A percentile compares a stretch with the other conserved stretches of the same genome.
Conservation (phyloP, 2,113 vertebrate species). For the Pitta sordida region DNA sequence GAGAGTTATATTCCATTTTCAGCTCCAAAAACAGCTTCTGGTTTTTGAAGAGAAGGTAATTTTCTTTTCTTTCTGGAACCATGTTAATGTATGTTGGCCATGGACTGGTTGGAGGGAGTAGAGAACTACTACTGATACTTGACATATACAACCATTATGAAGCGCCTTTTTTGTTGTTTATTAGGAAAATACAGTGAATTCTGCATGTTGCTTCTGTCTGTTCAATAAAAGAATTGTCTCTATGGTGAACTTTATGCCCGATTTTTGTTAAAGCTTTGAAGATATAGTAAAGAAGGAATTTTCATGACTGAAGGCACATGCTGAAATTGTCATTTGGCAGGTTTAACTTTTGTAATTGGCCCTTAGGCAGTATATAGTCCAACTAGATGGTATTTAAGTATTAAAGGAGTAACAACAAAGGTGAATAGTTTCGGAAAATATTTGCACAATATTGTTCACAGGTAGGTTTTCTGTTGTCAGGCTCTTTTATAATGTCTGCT, state of each 20-base stretch:
- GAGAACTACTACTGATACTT: not conserved
- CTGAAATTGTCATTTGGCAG: not conserved
- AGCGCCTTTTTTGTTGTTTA: not conserved
- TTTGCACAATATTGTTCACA: not conserved
- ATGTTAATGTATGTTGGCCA: not conserved
- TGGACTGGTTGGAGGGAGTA: not conserved
- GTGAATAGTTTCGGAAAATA: not conserved
- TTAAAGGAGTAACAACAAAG: not conserved
- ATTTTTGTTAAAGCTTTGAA: not conserved
- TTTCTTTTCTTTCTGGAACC: not conserved
- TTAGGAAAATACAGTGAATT: not conserved
- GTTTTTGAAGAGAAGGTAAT: not conserved
- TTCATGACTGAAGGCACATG: not conserved
- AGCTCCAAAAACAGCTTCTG: not conserved
- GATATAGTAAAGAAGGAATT: not conserved
- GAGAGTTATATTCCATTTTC: not conserved
- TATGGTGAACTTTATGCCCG: not conserved
- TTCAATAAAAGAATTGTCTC: not conserved
- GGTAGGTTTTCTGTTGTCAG: not conserved
- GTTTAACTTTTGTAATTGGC: slow-evolving; percentile 17
- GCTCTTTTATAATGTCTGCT: not conserved
- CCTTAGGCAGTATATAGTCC: slow-evolving; percentile 30
- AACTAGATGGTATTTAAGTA: slow-evolving; percentile 9
- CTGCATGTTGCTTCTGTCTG: not conserved
- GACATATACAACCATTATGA: not conserved